These are phyloP conservation scores for Achlya flavicornis DNA, from an alignment of 2,888 invertebrate species.

Conservation along the genomic window DNA sequence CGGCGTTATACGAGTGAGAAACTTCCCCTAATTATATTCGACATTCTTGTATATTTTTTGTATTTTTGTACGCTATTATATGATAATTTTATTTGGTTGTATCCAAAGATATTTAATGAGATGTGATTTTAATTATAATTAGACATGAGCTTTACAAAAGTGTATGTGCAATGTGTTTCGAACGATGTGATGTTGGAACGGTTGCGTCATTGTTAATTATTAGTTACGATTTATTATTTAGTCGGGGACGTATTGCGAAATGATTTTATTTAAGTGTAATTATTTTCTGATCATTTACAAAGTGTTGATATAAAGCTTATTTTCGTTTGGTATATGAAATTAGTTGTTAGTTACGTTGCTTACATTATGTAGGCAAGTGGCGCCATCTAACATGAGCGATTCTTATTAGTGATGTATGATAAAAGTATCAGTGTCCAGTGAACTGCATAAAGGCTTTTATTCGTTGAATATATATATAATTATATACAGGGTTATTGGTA, in stretches of 20 bases:
- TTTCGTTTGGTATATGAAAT: slow-evolving; percentile 20
- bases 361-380: not conserved
- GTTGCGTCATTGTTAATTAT: slow-evolving; percentile 62
- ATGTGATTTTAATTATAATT: slow-evolving; percentile 76
- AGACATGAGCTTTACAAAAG: slow-evolving; percentile 78
- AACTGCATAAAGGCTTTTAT: not conserved
- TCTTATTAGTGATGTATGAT: not conserved
- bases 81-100: slow-evolving; percentile 78
- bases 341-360: not conserved
- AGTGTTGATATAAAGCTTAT: slow-evolving; percentile 25
- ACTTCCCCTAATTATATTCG: slow-evolving; percentile 54
- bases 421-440: not conserved
- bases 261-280: slow-evolving; percentile 23
- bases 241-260: slow-evolving; percentile 22
- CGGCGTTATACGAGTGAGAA: slow-evolving; percentile 12
- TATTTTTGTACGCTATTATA: slow-evolving; percentile 77
- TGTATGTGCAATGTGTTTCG: slow-evolving; percentile 71
- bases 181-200: slow-evolving; percentile 49
- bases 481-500: too few relatives aligned
- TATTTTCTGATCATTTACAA: slow-evolving; percentile 34
- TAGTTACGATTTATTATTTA: slow-evolving; percentile 48
- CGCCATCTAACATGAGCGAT: not conserved
- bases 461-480: not conserved
- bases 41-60: slow-evolving; percentile 78
- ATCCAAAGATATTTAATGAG: slow-evolving; percentile 82